These are phyloP conservation scores for Cynocephalus volans DNA, from an alignment of 2,113 vertebrate species.

Conservation along the genomic window DNA sequence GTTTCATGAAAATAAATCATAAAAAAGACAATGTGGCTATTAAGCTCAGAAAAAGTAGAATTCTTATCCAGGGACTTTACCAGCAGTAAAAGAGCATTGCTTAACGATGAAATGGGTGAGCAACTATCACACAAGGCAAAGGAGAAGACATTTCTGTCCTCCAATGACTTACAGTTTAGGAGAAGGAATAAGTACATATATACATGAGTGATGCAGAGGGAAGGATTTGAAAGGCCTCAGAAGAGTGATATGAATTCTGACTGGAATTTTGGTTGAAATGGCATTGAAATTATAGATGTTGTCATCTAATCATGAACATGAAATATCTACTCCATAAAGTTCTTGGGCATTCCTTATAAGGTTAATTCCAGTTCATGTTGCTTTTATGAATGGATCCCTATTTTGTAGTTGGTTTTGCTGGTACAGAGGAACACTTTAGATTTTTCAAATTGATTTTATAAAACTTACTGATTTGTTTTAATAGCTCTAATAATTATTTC, in stretches of 20 bases:
- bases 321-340: neutral
- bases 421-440: neutral
- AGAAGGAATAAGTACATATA: neutral
- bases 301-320: neutral
- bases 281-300: neutral
- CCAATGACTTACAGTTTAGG: neutral
- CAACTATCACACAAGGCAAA: neutral
- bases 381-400: neutral
- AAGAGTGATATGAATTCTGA: neutral
- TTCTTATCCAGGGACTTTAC: neutral
- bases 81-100: neutral
- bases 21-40: neutral
- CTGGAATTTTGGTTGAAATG: neutral
- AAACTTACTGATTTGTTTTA: slow-evolving; percentile 25
- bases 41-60: neutral
- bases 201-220: neutral
- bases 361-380: neutral
- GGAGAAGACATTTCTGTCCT: neutral
- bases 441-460: neutral
- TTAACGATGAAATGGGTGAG: neutral
- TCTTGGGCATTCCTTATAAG: neutral
- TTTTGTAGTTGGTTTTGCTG: slow-evolving; percentile 2
- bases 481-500: neutral
- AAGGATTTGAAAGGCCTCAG: neutral
- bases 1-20: neutral